Evolutionary conservation across 2,113 vertebrate genomes (phyloP), one percentile per base, ranked within the genome.

Genomic region (Marcusenius ussheri): DNA sequence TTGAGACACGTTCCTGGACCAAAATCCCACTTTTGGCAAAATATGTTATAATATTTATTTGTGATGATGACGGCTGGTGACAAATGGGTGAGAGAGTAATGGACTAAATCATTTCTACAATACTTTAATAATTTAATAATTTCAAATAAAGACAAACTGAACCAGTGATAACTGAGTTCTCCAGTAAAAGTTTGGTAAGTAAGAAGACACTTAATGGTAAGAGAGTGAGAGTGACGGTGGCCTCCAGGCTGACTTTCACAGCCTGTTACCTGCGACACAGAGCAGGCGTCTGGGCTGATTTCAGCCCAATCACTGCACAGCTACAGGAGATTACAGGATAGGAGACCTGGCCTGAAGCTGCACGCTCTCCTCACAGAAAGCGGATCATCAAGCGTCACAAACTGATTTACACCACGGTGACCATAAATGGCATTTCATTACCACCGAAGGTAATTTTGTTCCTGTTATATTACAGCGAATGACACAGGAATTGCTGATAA

Each of bases 311-410:
- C 27, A 27, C 51, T 74, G 31, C 49, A 77, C 21, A 10, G 85
- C 46, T 24, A 50, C 3, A 31, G 70, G 50, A 58, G 83, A 90
- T 88, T 80, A 88, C 62, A 17, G 66, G 49, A 56, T 13, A 53
- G 70, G 45, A 88, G 62, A 49, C 66, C 15, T 7, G 90, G 39
- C n/a, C 47, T 88, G 46, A 90, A 56, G 89, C n/a, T 47, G 10
- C 19, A 53, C 19, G 6, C 49, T 0, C 89, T 87, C 89, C 77
- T 88, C 8, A 5, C 87, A 90, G 85, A 3, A 50, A 2, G 39
- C 49, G 2, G 31, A 35, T 88, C 31, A 90, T 83, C 66, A 80
- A 45, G 45, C 39, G 10, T 49, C 8, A 39, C 66, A 53, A 10
- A 58, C 13, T 42, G 35, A 24, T 88, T 88, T 31, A n/a, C 31